Evolutionary conservation across 1,140 invertebrate species (phyloP), one percentile per base, ranked within the genome.

Genomic region (Drosophila tristis): DNA sequence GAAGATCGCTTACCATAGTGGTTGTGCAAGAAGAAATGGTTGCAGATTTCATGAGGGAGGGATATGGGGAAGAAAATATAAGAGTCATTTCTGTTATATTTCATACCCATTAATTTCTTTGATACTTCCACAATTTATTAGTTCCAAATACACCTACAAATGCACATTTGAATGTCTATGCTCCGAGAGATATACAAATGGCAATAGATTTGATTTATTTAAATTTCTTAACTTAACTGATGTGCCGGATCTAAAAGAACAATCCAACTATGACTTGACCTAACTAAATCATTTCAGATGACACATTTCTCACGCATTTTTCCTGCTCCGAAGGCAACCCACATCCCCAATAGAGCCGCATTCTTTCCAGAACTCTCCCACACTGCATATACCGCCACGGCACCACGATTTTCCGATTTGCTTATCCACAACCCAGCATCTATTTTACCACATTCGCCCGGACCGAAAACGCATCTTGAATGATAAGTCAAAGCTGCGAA

Each of bases 391-490:
- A 16, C n/a, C 5, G 23, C 13, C 2, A 5, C 35, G 43, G 23
- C 23, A 43, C 11, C 54, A 15, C 4, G 13, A 51, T 35, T 20
- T 7, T 16, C 15, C 6, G 35, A 39, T 39, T 39, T 39, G 4
- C 35, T 39, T 51, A 59, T 56, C 49, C 47, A 39, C 45, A 50
- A n/a, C 13, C 31, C 53, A 54, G 53, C 71, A 44, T 64, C 65
- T 54, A 35, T 61, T 72, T 29, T 39, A 39, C 45, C 72, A 76
- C 53, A 64, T 64, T 54, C 63, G 59, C 26, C 48, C 56, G n/a
- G 51, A 49, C n/a, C 51, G 56, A 43, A 61, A 48, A 80, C 76
- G 72, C 76, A 67, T 50, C 60, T 62, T 58, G 76, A 79, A 75
- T 79, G 51, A 66, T 71, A 85, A 78, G 66, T 62, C 35, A 70